These are phyloP conservation scores for Drosophila orosa DNA, from an alignment of 1,140 invertebrate species.

Conservation along the genomic window DNA sequence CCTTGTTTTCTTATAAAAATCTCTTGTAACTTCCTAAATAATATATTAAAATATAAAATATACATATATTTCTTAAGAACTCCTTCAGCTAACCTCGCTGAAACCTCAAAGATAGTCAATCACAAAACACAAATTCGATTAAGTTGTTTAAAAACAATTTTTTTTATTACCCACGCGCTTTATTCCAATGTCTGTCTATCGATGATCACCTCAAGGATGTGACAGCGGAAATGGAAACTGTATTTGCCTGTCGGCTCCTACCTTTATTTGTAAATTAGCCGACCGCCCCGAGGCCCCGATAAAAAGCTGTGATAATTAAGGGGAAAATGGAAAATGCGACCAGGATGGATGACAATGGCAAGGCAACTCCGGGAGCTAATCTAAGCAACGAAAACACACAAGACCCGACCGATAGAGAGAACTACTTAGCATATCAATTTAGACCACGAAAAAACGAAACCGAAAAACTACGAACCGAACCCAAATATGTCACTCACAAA, in stretches of 20 bases:
- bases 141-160: conserved; percentile 83
- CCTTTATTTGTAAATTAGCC: conserved; percentile 66
- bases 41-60: no score
- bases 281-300: conserved; percentile 60
- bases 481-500: conserved; percentile 69
- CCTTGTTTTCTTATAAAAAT: neutral
- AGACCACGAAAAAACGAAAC: conserved; percentile 26
- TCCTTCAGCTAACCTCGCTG: neutral
- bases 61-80: neutral
- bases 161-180: conserved; percentile 73
- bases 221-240: conserved; percentile 58
- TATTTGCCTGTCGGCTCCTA: conserved; percentile 12
- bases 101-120: conserved; percentile 55
- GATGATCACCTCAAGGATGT: conserved; percentile 45
- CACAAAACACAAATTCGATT: conserved; percentile 80
- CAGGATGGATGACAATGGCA: conserved; percentile 49
- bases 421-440: conserved; percentile 80
- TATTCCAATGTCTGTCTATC: conserved; percentile 49
- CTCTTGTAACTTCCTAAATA: neutral
- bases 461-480: conserved; percentile 15
- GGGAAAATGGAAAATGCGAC: conserved; percentile 25
- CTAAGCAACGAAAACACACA: conserved; percentile 20
- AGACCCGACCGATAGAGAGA: conserved; percentile 15
- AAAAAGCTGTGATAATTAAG: conserved; percentile 77
- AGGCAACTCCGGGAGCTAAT: conserved; percentile 69